These are phyloP conservation scores for Oenanthe melanoleuca DNA, from an alignment of 2,113 vertebrate genomes.

Conservation along the genomic window DNA sequence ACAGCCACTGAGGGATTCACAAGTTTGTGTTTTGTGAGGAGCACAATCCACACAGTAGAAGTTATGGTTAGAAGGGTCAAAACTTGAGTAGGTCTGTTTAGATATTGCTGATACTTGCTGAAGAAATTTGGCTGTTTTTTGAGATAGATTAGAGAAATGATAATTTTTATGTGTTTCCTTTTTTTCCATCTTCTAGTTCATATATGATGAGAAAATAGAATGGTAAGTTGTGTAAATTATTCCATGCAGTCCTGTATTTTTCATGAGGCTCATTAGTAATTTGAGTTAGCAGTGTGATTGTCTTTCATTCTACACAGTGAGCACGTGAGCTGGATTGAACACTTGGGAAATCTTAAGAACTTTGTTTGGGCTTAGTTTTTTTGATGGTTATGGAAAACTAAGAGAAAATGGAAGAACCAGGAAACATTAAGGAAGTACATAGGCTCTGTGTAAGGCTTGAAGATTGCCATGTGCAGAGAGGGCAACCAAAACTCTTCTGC, in stretches of 20 bases:
- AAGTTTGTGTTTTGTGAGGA: not conserved
- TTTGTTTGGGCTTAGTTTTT: not conserved
- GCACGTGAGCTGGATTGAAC: not conserved
- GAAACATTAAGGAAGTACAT: not conserved
- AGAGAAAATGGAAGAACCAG: not conserved
- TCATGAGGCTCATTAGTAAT: not conserved
- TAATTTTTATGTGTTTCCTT: not conserved
- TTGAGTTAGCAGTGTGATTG: not conserved
- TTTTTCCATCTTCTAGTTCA: constrained; percentile 84
- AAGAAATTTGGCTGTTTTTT: not conserved
- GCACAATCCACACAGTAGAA: not conserved
- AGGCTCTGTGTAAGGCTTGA: not conserved
- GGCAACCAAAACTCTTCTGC: not conserved
- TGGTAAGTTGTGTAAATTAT: constrained; percentile 83
- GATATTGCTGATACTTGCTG: not conserved
- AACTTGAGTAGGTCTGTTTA: not conserved
- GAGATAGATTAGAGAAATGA: not conserved
- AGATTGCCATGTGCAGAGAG: not conserved
- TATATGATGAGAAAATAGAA: constrained; percentile 93
- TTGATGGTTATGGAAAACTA: not conserved
- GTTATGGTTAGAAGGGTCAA: not conserved
- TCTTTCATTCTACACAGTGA: not conserved
- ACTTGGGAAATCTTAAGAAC: not conserved
- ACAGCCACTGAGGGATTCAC: not conserved
- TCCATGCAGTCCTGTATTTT: not conserved